phyloP scores from a whole-genome alignment of 2,797 vertebrate genomes.

The Microchirus variegatus region DNA sequence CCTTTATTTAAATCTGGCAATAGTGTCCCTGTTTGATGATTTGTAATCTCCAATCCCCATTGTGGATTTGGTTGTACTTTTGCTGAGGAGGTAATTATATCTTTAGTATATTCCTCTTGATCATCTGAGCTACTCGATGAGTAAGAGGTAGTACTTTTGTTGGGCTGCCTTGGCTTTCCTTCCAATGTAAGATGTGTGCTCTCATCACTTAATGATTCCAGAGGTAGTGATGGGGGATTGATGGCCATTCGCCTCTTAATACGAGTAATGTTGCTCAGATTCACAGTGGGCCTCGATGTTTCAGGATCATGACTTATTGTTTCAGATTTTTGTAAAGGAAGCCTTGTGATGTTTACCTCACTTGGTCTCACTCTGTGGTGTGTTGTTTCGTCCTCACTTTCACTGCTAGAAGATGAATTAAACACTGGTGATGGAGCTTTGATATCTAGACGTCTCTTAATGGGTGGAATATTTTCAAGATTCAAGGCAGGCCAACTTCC shows the following conservation, averaged over 20 bases:
- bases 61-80: neutral
- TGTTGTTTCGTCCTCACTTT: neutral
- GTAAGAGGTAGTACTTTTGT: neutral
- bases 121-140: conserved; percentile 25
- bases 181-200: neutral
- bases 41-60: neutral
- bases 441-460: conserved; percentile 28
- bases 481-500: conserved; percentile 2
- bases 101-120: neutral
- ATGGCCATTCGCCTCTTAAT: conserved; percentile 42
- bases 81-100: neutral
- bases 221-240: conserved; percentile 9
- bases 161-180: neutral
- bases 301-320: neutral
- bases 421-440: neutral
- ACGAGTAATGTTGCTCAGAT: neutral
- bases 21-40: conserved; percentile 19
- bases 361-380: neutral
- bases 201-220: neutral
- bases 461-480: neutral
- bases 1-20: conserved; percentile 10
- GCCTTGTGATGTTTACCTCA: neutral
- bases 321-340: neutral
- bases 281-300: neutral
- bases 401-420: neutral